Evolutionary conservation across 2,888 invertebrate genomes (phyloP), one percentile per base, ranked within the genome.

Genomic region (Tholera decimalis): DNA sequence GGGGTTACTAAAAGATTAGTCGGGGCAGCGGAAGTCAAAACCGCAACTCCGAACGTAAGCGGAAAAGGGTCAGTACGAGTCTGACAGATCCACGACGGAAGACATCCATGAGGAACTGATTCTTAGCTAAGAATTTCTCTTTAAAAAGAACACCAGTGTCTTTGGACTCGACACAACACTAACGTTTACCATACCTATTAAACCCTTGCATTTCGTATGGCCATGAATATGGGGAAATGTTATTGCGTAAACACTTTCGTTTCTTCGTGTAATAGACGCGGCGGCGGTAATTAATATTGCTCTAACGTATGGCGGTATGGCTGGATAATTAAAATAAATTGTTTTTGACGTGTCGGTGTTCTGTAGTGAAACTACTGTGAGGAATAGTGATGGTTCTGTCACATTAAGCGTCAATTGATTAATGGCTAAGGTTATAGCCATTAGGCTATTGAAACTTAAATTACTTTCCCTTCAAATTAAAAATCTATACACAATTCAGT

Each of bases 211-310:
- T 59, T 72, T 59, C 24, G 55, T 60, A 51, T 33, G 51, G 55
- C 22, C 46, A 33, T 44, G 22, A 43, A 60, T 33, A 67, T 56
- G 18, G 67, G 43, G 51, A 63, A 74, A 60, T 69, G 49, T 28
- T 18, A 18, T 73, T 74, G 54, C 53, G 37, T 13, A 28, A 73
- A 5, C 7, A 74, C 73, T 73, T 73, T 73, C 68, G 46, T 56
- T 53, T 63, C 53, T 6, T 2, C 28, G 39, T 22, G 4, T 56
- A 62, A 70, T 56, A 37, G 44, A 24, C 50, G 44, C n/a, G 3
- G 20, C n/a, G 0, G 26, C 43, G 30, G 50, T 50, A 55, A 64
- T 59, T 51, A 71, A 43, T 55, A 30, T 46, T 2, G 57, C 39
- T 58, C 57, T 30, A 22, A 56, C 41, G 18, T 43, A 35, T n/a